Base-by-base conservation (phyloP, 1,140 invertebrate species). In the Fragariocoptes setiger region DNA sequence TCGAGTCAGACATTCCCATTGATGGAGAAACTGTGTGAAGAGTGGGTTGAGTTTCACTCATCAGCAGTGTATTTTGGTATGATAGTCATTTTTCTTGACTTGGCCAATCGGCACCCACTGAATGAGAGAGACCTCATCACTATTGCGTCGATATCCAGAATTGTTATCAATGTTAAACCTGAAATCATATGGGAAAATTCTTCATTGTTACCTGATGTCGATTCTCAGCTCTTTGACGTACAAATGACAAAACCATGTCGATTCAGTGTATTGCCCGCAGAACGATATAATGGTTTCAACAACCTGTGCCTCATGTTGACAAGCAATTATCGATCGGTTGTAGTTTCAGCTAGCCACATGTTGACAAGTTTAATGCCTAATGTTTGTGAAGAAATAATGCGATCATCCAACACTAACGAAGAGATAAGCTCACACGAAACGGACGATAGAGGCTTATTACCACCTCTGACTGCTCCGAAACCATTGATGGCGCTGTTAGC, bases 401-500 rank as follows among this genome's bases (percentile, higher is more conserved):
- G 8, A 31, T 31, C 25, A 8, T 8, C 25, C n/a, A 8, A 8
- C n/a, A 31, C 25, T 8, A 8, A 8, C 8, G 25, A 31, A 8
- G 8, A 31, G n/a, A n/a, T 8, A 8, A n/a, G n/a, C n/a, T 31
- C 25, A 31, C 8, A 31, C 25, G n/a, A 31, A 8, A n/a, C 25
- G 25, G n/a, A n/a, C n/a, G n/a, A n/a, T n/a, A n/a, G n/a, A n/a
- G n/a, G n/a, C n/a, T n/a, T n/a, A n/a, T n/a, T n/a, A n/a, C n/a
- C n/a, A n/a, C 25, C n/a, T 31, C 8, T 31, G 8, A 8, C n/a
- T 8, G 8, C 25, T 31, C 25, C 25, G 8, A 31, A 8, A 8
- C 25, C 25, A 38, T 43, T 61, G 5, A 36, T 49, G 37, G 50
- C 47, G 14, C 19, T 42, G 25, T 40, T 52, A 19, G 19, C 42